These are phyloP conservation scores for Dryobota labecula DNA, from an alignment of 2,888 invertebrate species.

Conservation along the genomic window DNA sequence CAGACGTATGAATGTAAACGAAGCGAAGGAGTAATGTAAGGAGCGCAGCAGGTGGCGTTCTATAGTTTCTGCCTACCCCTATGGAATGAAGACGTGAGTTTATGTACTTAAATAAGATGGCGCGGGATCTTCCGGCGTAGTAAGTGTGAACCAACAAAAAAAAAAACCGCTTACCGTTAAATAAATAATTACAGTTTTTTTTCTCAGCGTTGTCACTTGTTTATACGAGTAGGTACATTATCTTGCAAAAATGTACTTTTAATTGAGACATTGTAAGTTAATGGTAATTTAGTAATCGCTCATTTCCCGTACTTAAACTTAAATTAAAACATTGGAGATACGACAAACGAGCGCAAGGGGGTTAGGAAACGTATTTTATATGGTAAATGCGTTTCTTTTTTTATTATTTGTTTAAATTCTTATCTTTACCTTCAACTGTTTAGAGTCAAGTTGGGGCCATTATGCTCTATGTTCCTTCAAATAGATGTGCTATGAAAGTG, in stretches of 20 bases:
- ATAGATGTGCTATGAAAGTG: not conserved
- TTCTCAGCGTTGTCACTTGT: conserved; percentile 28
- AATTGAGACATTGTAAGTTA: conserved; percentile 53
- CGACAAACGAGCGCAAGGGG: conserved; percentile 43
- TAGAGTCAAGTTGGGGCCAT: not conserved
- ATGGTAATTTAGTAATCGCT: conserved; percentile 58
- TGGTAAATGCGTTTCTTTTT: conserved; percentile 22
- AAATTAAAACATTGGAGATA: conserved; percentile 51
- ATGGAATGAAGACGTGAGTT: too few species aligned
- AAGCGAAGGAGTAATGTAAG: too few species aligned
- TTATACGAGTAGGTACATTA: too few species aligned
- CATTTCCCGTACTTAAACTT: conserved; percentile 62
- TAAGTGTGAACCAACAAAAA: not conserved
- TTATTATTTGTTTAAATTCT: conserved; percentile 2
- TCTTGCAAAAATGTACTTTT: conserved; percentile 32
- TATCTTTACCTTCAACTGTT: conserved; percentile 14
- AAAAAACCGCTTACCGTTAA: not conserved
- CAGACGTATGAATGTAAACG: too few species aligned
- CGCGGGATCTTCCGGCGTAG: too few species aligned
- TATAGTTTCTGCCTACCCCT: too few species aligned
- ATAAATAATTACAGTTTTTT: not conserved
- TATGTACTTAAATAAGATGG: too few species aligned
- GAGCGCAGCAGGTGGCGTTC: too few species aligned
- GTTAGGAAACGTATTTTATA: conserved; percentile 56
- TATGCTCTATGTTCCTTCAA: not conserved